Base-by-base conservation (phyloP, 2,113 vertebrate genomes). In the Formicarius rufipectus region DNA sequence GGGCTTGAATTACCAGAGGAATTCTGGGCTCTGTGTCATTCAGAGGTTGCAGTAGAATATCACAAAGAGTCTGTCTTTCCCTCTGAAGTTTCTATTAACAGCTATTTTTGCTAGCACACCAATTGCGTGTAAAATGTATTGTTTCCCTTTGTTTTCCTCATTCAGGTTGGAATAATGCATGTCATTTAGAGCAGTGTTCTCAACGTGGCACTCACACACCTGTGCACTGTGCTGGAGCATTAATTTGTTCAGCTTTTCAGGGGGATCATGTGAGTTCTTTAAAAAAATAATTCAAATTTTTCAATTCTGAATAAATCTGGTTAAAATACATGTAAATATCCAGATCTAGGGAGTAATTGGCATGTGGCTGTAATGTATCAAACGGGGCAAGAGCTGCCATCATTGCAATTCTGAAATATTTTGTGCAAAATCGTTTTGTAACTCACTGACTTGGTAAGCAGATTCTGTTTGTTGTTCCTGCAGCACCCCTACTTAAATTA, bases 401-500 rank as follows among this genome's bases (percentile, higher is more conserved):
- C 50, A 12, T 50, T 93, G 16, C 18, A 58, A 18, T 23, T 58
- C 53, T 69, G 74, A 73, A 84, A 50, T 69, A 35, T 17, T 76
- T 87, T 25, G 19, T 74, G 24, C 12, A 39, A 63, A 73, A 11
- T 58, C 67, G 59, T 2, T 40, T 89, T 87, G 37, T 60, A 87
- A 73, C 64, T 84, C 27, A 28, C 25, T 94, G 25, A 87, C 93
- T 91, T 68, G 58, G 25, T 66, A 66, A 35, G 88, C 31, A 79
- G 2, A 45, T 76, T 83, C 45, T 80, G 19, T 73, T 91, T 87
- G 31, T 58, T 90, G 19, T 76, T 87, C 40, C 10, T 87, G 83
- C 62, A 89, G 45, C 53, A 78, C 24, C 66, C 31, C 20, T 60
- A n/a, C 73, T 75, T 75, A 73, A 93, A 72, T 94, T 60, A 91